phyloP scores from a whole-genome alignment of 92 coral and sea anemone species.

The Virgularia gustaviana region DNA sequence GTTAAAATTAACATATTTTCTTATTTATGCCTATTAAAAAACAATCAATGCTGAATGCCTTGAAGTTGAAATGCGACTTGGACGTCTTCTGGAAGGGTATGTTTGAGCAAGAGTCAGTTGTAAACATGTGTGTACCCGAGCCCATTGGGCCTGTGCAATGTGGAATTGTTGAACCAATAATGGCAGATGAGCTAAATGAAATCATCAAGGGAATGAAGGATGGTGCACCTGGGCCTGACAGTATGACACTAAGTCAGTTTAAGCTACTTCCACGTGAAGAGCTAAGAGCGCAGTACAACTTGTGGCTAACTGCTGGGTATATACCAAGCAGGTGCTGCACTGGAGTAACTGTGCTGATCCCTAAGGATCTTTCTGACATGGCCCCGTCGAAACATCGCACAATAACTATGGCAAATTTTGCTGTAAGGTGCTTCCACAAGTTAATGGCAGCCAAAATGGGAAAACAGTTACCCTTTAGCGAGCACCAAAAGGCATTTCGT shows the following conservation, averaged over 20 bases:
- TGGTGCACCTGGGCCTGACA: slow-evolving; percentile 18
- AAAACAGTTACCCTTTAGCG: not conserved
- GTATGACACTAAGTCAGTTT: not conserved
- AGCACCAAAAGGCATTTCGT: slow-evolving; percentile 14
- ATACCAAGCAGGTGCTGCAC: not conserved
- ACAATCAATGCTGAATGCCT: no score
- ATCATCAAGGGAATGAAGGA: not conserved
- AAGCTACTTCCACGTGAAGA: not conserved
- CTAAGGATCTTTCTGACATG: not conserved
- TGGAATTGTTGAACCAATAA: not conserved
- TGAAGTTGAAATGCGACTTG: no score
- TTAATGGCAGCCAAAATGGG: not conserved
- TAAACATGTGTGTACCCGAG: not conserved
- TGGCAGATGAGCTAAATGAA: not conserved
- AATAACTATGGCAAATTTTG: slow-evolving; percentile 15
- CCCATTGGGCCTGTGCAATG: not conserved
- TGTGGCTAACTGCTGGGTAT: slow-evolving; percentile 24
- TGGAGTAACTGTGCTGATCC: slow-evolving; percentile 3
- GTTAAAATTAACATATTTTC: no score
- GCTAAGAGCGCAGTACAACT: not conserved
- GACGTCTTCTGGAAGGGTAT: not conserved
- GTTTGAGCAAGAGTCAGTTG: not conserved
- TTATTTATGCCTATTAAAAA: no score
- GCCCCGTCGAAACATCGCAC: slow-evolving; percentile 7
- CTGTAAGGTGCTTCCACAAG: slow-evolving; percentile 20